phyloP scores from a whole-genome alignment of 2,797 vertebrate species.

The Huso huso region DNA sequence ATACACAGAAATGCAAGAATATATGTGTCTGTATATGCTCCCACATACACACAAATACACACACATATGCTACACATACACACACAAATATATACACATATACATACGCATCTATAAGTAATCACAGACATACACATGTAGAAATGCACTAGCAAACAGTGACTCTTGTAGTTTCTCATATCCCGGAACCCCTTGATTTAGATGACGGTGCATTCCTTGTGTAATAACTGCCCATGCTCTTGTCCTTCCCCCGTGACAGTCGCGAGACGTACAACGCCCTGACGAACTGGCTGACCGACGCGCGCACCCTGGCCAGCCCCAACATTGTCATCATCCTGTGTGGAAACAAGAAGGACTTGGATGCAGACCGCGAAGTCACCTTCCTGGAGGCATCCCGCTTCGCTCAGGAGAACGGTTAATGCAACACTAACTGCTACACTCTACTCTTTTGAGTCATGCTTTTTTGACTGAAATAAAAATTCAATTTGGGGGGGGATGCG shows the following conservation, averaged over 20 bases:
- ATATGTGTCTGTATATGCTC: too few relatives aligned
- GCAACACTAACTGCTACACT: background rate
- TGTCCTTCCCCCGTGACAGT: slow-evolving; percentile 38
- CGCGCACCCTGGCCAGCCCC: slow-evolving; percentile 84
- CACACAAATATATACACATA: too few relatives aligned
- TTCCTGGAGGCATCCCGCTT: slow-evolving; percentile 89
- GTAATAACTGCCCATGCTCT: background rate
- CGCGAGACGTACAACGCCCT: slow-evolving; percentile 88
- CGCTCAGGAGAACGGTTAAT: slow-evolving; percentile 82
- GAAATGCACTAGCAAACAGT: background rate
- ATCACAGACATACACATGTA: background rate
- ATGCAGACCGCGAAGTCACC: slow-evolving; percentile 70
- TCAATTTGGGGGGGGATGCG: too few relatives aligned
- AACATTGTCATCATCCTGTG: slow-evolving; percentile 91
- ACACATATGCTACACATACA: too few relatives aligned
- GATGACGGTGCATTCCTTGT: background rate
- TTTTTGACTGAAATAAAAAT: too few relatives aligned
- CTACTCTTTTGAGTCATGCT: too few relatives aligned
- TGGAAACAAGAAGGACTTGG: slow-evolving; percentile 90
- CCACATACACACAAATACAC: too few relatives aligned
- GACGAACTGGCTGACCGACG: slow-evolving; percentile 86
- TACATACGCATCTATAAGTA: background rate
- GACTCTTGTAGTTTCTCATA: background rate
- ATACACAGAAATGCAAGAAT: too few relatives aligned
- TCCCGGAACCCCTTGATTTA: slow-evolving; percentile 7